A percentile compares a stretch with the other conserved stretches of the same genome.
These are phyloP conservation scores for Hestina assimilis DNA, from an alignment of 1,140 invertebrate genomes.

Conservation along the genomic window DNA sequence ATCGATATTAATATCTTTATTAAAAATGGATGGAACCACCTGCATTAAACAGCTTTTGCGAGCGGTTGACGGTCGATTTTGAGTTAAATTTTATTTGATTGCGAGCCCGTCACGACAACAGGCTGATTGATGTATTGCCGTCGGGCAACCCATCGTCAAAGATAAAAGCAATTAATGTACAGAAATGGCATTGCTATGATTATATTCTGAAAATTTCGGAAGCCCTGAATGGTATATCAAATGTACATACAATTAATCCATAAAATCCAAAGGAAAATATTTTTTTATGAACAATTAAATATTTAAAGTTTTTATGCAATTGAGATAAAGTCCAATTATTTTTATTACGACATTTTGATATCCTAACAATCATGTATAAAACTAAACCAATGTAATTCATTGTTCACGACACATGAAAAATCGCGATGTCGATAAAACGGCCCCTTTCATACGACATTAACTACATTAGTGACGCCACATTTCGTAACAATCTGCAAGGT, in stretches of 20 bases:
- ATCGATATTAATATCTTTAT: slow-evolving; percentile 19
- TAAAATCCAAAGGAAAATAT: too few species aligned
- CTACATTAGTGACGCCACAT: slow-evolving; percentile 75
- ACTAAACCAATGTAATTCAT: neutral
- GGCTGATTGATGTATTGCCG: slow-evolving; percentile 66
- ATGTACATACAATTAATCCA: too few species aligned
- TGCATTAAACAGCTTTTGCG: slow-evolving; percentile 55
- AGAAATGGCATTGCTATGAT: too few species aligned
- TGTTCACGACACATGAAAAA: slow-evolving; percentile 36
- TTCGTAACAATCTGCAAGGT: slow-evolving; percentile 71
- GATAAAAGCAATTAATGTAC: slow-evolving; percentile 43
- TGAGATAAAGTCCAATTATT: too few species aligned
- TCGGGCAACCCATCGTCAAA: slow-evolving; percentile 34
- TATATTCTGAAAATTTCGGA: neutral
- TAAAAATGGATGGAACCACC: slow-evolving; percentile 31
- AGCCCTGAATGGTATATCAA: too few species aligned
- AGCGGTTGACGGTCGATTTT: slow-evolving; percentile 53
- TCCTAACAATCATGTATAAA: too few species aligned
- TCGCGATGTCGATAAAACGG: slow-evolving; percentile 63
- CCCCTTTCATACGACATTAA: slow-evolving; percentile 76
- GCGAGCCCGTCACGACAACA: slow-evolving; percentile 54
- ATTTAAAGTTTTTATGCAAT: too few species aligned
- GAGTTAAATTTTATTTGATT: slow-evolving; percentile 74
- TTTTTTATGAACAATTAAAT: too few species aligned
- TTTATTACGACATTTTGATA: too few species aligned